phyloP scores from a whole-genome alignment of 1,140 invertebrate species.

The Anoplophora glabripennis region DNA sequence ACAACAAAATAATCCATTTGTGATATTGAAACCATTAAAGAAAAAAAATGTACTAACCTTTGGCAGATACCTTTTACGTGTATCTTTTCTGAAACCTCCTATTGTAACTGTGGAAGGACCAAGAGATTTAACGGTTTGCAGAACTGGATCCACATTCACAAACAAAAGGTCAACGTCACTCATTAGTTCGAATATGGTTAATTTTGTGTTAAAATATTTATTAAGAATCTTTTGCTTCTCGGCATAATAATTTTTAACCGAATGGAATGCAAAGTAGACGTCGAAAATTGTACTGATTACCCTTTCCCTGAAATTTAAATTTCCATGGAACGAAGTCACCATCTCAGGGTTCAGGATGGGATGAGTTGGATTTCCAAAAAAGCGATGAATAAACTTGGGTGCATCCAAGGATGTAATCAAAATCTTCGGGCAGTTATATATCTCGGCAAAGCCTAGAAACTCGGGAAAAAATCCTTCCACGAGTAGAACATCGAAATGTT shows the following conservation, averaged over 20 bases:
- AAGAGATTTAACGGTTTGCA: constrained; percentile 48
- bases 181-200: constrained; percentile 43
- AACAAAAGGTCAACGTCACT: constrained; percentile 48
- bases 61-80: constrained; percentile 45
- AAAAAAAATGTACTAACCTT: constrained; percentile 29
- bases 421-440: constrained; percentile 31
- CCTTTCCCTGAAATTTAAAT: constrained; percentile 18
- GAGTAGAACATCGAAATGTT: constrained; percentile 23
- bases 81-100: constrained; percentile 50
- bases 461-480: constrained; percentile 22
- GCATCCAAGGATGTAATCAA: constrained; percentile 23
- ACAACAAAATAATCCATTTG: too few species aligned
- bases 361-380: constrained; percentile 25
- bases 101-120: constrained; percentile 52
- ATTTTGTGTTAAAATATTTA: constrained; percentile 20
- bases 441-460: constrained; percentile 22
- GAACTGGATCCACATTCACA: constrained; percentile 21
- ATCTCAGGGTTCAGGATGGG: constrained; percentile 26
- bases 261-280: not conserved
- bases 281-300: constrained; percentile 15
- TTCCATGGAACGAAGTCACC: constrained; percentile 9
- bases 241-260: not conserved
- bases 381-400: not conserved
- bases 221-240: constrained; percentile 1
- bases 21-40: too few species aligned